These are phyloP conservation scores for Allolobophora icterica DNA, from an alignment of 2,888 invertebrate species.

Conservation along the genomic window DNA sequence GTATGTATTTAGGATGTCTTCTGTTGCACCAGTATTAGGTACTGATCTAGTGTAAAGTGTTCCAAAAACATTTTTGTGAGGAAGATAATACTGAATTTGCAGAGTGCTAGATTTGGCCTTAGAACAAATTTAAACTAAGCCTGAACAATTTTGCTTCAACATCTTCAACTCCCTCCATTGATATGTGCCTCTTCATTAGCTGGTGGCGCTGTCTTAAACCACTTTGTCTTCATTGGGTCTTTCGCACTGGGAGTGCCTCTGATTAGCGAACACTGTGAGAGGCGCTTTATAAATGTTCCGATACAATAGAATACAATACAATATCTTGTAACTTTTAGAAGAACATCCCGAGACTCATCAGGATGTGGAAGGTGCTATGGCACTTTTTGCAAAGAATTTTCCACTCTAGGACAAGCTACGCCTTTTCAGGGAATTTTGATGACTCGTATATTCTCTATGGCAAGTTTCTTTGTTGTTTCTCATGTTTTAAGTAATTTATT, in stretches of 20 bases:
- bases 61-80: not conserved
- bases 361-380: not conserved
- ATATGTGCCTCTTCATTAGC: too few species aligned
- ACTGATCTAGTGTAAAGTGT: too few species aligned
- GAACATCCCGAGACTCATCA: constrained; percentile 2
- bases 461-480: not conserved
- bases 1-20: too few species aligned
- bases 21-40: too few species aligned
- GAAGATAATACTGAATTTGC: not conserved
- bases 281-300: too few species aligned
- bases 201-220: too few species aligned
- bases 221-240: too few species aligned
- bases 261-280: too few species aligned
- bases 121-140: not conserved
- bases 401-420: not conserved
- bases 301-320: too few species aligned
- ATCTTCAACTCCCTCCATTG: too few species aligned
- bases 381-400: not conserved
- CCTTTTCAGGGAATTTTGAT: not conserved
- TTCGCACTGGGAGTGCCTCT: too few species aligned
- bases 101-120: not conserved
- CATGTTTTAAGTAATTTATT: not conserved
- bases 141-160: not conserved
- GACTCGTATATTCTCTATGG: not conserved
- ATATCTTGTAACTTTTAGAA: not conserved